Evolutionary conservation across 2,888 invertebrate genomes (phyloP).

Genomic region (Tryphoninae sp.): DNA sequence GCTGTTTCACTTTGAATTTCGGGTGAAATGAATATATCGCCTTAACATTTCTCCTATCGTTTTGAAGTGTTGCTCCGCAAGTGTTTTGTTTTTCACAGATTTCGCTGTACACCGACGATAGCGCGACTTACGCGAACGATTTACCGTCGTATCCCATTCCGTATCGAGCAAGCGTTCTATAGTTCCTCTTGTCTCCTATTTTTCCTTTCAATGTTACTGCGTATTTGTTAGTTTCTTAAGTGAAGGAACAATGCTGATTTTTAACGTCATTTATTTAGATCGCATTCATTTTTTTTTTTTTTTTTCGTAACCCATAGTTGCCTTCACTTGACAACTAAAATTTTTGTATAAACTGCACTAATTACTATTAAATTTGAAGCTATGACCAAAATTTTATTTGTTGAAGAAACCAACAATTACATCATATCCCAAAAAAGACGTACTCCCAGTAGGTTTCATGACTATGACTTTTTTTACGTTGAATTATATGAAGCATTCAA

Average conservation of each 20-base stretch:
- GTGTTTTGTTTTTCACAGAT: conserved; percentile 7
- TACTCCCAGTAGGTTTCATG: too few species aligned
- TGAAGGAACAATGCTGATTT: not conserved
- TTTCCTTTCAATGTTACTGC: not conserved
- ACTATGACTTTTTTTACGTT: too few species aligned
- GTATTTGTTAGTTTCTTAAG: not conserved
- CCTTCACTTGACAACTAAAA: too few species aligned
- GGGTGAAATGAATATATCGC: conserved; percentile 23
- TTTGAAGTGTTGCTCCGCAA: conserved; percentile 29
- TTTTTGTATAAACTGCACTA: too few species aligned
- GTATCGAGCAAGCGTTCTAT: not conserved
- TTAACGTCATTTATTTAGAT: not conserved
- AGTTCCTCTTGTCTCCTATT: not conserved
- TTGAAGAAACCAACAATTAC: too few species aligned
- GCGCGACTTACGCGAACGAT: not conserved
- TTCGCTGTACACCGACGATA: conserved; percentile 3
- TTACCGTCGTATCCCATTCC: not conserved
- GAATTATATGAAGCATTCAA: not conserved
- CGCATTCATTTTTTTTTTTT: not conserved
- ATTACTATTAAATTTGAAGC: too few species aligned
- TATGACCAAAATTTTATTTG: too few species aligned
- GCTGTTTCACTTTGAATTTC: conserved; percentile 16
- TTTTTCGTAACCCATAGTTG: not conserved
- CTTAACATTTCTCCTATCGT: conserved; percentile 51
- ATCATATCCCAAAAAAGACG: too few species aligned